phyloP scores from a whole-genome alignment of 2,113 vertebrate genomes.

The Oreochromis aureus region DNA sequence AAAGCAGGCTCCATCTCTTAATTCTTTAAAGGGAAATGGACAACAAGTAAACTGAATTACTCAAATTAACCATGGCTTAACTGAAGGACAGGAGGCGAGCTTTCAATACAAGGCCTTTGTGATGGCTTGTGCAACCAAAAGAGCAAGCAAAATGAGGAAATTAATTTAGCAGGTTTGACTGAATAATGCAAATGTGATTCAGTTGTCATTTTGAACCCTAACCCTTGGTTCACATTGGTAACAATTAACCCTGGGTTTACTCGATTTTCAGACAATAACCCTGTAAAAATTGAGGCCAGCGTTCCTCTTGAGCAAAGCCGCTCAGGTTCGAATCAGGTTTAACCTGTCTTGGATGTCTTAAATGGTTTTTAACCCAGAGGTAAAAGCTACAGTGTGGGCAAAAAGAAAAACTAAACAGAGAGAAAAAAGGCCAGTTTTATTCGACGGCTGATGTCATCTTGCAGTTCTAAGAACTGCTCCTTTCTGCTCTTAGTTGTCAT shows the following conservation, averaged over 20 bases:
- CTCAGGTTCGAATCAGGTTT: background rate
- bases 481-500: background rate
- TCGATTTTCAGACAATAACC: constrained; percentile 7
- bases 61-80: background rate
- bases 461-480: background rate
- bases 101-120: background rate
- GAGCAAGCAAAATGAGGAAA: background rate
- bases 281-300: constrained; percentile 15
- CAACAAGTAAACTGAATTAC: background rate
- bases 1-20: background rate
- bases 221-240: background rate
- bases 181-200: constrained; percentile 1
- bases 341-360: background rate
- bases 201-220: background rate
- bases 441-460: background rate
- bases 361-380: background rate
- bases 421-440: background rate
- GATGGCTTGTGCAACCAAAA: background rate
- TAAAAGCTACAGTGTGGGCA: background rate
- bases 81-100: background rate
- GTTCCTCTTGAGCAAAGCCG: background rate
- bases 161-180: background rate
- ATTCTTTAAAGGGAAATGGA: background rate
- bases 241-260: constrained; percentile 29
- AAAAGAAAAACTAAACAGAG: background rate